Base-by-base conservation (phyloP, 2,888 invertebrate genomes). In the Apodemia hepburni region DNA sequence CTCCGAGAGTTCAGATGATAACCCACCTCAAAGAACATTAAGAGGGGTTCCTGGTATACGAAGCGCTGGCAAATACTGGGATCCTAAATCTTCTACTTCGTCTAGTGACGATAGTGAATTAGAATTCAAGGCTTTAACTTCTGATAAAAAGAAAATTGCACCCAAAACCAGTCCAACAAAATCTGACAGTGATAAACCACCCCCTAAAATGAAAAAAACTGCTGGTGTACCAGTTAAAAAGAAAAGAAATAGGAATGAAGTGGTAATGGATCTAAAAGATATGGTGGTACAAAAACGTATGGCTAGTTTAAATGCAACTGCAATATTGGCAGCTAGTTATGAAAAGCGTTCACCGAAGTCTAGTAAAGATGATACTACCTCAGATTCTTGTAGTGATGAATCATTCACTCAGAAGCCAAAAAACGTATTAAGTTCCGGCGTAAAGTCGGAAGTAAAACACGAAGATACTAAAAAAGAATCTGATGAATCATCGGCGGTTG, bases 231-330 rank as follows among this genome's bases (percentile, higher is more conserved):
- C 86, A 3, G 81, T 89, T 2, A 93, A 93, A 73, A 92, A 93
- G 73, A 90, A 92, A 70, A 85, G 93, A n/a, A 93, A 92, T 67
- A 87, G 93, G 70, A 92, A 92, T 63, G 94, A 95, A 79, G 84
- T 94, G 51, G 93, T 94, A 33, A 96, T 96, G 95, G 97, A 97
- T 75, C 89, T 97, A 59, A 96, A 96, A 75, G 97, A 97, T 71
- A 96, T 97, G 94, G 95, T 97, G 7, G 97, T 97, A 17, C 93
- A 96, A 71, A 98, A 97, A 79, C 93, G 98, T 38, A 97, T 98
- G 97, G 98, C 98, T 22, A 97, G 97, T 78, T 87, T 98, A 38
- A 98, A 98, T 81, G 98, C 98, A 15, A 95, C 96, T 45, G 98
- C 98, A 22, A 97, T 98, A 74, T 92, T 98, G 69, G 97, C 97